Evolutionary conservation across 2,797 vertebrate genomes (phyloP), one percentile per base, ranked within the genome.

Genomic region (Mastacembelus armatus): DNA sequence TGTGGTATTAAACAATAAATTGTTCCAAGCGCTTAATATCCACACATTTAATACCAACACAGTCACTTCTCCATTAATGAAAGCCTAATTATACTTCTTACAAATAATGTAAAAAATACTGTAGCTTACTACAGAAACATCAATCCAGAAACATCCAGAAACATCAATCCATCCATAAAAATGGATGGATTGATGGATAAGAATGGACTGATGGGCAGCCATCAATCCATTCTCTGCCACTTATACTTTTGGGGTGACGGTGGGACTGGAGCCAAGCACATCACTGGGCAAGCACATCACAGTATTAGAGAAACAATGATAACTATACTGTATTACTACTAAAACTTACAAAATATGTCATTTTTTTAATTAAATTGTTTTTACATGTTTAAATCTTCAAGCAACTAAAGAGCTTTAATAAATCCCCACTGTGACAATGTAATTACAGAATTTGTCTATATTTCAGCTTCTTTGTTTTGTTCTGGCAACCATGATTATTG

Each of bases 401-500:
- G 10, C 24, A 29, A 40, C 19, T 26, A n/a, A 63, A 60, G 0
- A 9, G 29, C n/a, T 75, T 51, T 12, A 4, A 35, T 10, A 67
- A 60, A 75, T 68, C 30, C 35, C 49, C 26, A 4, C 24, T 33
- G 10, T 66, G 50, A 63, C 33, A 43, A 48, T 62, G 24, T 71
- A 71, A 79, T 57, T 70, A 32, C 44, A 61, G 38, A 83, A 71
- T 68, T 35, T 30, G 29, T 72, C 44, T 47, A 9, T 33, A 54
- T 38, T 58, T n/a, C 40, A 33, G 44, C 29, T 54, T 61, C 43
- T 71, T 71, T 77, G 60, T 84, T 69, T 74, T 33, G 42, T 56
- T 19, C 29, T 77, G 60, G 61, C 77, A 88, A 58, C 66, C 48
- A 38, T 50, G 73, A 62, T 57, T 15, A 77, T 54, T 78, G 40